phyloP scores from a whole-genome alignment of 1,140 invertebrate genomes.

The Plodia interpunctella region DNA sequence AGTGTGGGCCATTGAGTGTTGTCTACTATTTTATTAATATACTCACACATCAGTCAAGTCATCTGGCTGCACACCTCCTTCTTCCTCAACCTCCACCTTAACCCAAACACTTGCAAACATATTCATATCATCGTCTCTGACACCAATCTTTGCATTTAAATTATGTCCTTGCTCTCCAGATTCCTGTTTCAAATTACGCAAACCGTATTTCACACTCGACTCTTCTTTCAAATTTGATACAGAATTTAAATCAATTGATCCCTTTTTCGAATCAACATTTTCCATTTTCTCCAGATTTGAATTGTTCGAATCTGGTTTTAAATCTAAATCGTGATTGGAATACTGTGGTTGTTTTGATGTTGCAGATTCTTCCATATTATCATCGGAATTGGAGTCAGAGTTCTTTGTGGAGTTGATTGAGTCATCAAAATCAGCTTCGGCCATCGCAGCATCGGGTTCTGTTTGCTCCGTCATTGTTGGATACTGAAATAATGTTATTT shows the following conservation, averaged over 20 bases:
- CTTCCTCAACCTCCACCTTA: conserved; percentile 50
- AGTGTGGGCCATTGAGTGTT: no score
- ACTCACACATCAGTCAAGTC: not conserved
- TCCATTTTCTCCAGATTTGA: not conserved
- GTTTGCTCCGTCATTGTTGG: no score
- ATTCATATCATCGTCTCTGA: conserved; percentile 9
- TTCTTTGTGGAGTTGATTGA: no score
- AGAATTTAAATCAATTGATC: not conserved
- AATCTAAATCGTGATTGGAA: not conserved
- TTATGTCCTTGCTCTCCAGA: not conserved
- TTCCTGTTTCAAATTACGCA: not conserved
- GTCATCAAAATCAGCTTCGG: no score
- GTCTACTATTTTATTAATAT: not conserved
- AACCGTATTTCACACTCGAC: not conserved
- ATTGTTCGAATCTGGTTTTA: not conserved
- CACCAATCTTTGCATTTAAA: not conserved
- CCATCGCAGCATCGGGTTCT: no score
- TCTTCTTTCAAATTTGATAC: not conserved
- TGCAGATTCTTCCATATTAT: no score
- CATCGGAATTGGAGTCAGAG: no score
- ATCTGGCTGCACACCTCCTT: not conserved
- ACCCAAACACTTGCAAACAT: conserved; percentile 56
- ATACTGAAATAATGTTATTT: no score
- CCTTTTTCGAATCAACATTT: not conserved
- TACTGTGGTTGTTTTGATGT: no score